A percentile compares a stretch with the other conserved stretches of the same genome.
Conservation (phyloP, 2,888 invertebrate genomes). For the Diadegma fenestrale region DNA sequence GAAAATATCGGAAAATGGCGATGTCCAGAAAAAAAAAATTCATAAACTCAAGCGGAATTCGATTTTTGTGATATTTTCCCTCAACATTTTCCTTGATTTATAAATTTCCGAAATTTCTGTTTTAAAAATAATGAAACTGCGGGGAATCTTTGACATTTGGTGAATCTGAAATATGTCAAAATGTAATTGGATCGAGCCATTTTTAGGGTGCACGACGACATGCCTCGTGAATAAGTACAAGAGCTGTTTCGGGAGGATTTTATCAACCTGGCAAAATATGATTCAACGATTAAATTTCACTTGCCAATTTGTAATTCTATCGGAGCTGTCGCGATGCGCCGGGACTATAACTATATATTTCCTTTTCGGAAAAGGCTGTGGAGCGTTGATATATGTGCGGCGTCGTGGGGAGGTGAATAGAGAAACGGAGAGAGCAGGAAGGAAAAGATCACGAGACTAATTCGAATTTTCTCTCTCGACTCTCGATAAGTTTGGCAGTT, state of each 20-base stretch:
- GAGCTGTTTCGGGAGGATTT: not conserved
- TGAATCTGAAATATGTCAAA: not conserved
- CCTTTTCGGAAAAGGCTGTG: constrained; percentile 22
- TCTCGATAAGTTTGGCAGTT: not conserved
- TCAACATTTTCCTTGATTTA: too few relatives aligned
- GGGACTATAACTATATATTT: not conserved
- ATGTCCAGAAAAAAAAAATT: not conserved
- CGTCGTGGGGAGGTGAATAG: not conserved
- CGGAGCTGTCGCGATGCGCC: constrained; percentile 8
- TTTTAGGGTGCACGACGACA: not conserved
- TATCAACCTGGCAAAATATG: constrained; percentile 47
- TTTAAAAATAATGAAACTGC: not conserved
- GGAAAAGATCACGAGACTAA: constrained; percentile 3
- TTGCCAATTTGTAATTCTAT: constrained; percentile 65
- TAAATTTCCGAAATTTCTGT: not conserved
- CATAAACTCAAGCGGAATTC: not conserved
- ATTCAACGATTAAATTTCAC: constrained; percentile 64
- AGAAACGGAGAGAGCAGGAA: not conserved
- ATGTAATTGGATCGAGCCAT: not conserved
- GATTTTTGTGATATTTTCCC: not conserved
- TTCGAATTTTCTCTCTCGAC: constrained; percentile 39
- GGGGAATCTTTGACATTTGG: not conserved
- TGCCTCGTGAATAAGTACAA: too few relatives aligned
- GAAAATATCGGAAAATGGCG: not conserved
- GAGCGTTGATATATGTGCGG: not conserved